Base-by-base conservation (phyloP, 2,113 vertebrate species). In the Lathamus discolor region DNA sequence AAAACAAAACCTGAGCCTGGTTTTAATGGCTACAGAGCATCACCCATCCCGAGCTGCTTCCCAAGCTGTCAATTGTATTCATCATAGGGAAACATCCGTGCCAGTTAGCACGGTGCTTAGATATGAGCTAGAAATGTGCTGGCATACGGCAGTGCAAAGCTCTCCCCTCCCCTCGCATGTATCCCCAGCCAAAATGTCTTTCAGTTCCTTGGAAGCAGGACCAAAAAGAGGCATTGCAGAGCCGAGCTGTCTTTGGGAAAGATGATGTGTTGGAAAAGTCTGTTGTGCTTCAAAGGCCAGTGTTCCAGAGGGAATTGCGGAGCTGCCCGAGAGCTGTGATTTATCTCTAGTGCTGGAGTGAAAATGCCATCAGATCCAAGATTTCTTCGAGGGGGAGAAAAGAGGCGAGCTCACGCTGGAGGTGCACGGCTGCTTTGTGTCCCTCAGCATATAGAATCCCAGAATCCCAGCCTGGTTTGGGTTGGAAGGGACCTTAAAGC, bases 101-200 rank as follows among this genome's bases (percentile, higher is more conserved):
- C 51, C 85, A 33, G 62, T 27, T 59, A 48, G 73, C 7, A 13
- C 68, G 22, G 78, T 4, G 6, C 72, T 80, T 17, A 17, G 43
- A n/a, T 57, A 52, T 6, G 48, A 9, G 54, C 70, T 88, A 54
- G 18, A 43, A 69, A 83, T 14, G 66, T 33, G 84, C 84, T 63
- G 69, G 33, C 64, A 68, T 29, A 46, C 2, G 1, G 59, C 19
- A 24, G 37, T 5, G 59, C 59, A 13, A 73, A 89, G 18, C 49
- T 54, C 0, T 10, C 13, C 22, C 7, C 9, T 7, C 4, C 3
- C 23, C 6, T 13, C 1, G 1, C 31, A 0, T 3, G 6, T 14
- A 49, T 63, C 57, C 54, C 44, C 24, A 33, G 46, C 92, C 81
- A 51, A 49, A 80, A 78, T 10, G 23, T 43, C 69, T 67, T 51